Base-by-base conservation (phyloP, 2,797 vertebrate genomes). In the Acridotheres tristis region DNA sequence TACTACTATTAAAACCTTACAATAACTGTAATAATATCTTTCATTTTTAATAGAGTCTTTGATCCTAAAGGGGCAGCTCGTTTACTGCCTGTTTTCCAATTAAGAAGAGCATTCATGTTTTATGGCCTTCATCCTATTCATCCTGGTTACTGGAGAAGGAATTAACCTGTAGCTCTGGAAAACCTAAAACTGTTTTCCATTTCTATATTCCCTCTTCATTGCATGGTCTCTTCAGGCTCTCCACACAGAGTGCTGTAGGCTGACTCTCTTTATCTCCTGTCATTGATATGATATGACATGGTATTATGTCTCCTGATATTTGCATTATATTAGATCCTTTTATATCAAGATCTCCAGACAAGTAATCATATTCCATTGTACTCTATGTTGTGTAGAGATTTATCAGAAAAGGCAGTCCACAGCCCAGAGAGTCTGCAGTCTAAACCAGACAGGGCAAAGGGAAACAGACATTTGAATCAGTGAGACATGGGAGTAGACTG, bases 1-100 rank as follows among this genome's bases (percentile, higher is more conserved):
- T 43, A n/a, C 51, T 90, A 21, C 66, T 53, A 91, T 81, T 94
- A 87, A 93, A 96, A 88, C 40, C 40, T 68, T 75, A 78, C 38
- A 36, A 74, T 77, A 91, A 72, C 50, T 71, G 57, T 50, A 94
- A 85, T 68, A 89, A 65, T 75, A 89, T 66, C 25, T 90, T 95
- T 88, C 36, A 81, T 78, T 96, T 92, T 94, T 93, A 91, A 78
- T 43, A 69, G 16, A 0, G 0, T 45, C 62, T 91, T 94, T 91
- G 62, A 94, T 95, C 69, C 73, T 93, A 38, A 85, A 92, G n/a
- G 16, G 26, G 10, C n/a, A 85, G 27, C 72, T 66, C 7, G 0
- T 88, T 94, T 80, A 67, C 43, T 90, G 43, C 38, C 72, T 72
- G 34, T 78, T 94, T 93, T 88, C 62, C n/a, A 78, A 53, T 84